phyloP scores from a whole-genome alignment of 1,140 invertebrate genomes.

The Atopsyche davidsoni region DNA sequence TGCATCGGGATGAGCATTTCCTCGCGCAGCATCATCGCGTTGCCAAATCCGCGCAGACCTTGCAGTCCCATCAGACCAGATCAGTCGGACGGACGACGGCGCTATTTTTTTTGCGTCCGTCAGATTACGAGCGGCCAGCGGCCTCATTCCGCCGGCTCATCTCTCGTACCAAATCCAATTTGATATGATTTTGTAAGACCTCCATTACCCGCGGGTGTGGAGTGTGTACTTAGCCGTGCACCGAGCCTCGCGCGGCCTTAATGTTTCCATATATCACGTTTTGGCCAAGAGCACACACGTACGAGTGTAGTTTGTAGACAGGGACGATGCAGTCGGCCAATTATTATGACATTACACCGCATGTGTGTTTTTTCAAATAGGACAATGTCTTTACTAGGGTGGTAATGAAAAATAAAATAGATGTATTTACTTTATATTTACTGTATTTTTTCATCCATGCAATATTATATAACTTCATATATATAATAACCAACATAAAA shows the following conservation, averaged over 20 bases:
- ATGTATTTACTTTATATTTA: too few species aligned
- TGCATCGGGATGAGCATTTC: too few species aligned
- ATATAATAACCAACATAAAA: too few species aligned
- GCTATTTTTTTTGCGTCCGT: not conserved
- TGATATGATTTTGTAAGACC: slow-evolving; percentile 17
- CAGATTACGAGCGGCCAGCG: not conserved
- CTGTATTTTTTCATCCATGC: too few species aligned
- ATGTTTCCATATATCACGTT: slow-evolving; percentile 21
- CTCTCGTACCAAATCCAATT: slow-evolving; percentile 16
- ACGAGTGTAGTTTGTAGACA: too few species aligned
- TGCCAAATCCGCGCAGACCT: too few species aligned
- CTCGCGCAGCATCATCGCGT: too few species aligned
- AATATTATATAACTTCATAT: too few species aligned
- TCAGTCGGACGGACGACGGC: too few species aligned
- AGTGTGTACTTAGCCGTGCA: slow-evolving; percentile 15
- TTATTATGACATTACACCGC: slow-evolving; percentile 15
- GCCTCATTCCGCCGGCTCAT: slow-evolving; percentile 1
- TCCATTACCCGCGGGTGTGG: not conserved
- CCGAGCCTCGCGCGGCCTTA: slow-evolving; percentile 18
- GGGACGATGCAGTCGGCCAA: slow-evolving; percentile 9
- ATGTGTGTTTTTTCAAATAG: not conserved
- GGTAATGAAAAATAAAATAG: not conserved
- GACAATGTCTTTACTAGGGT: slow-evolving; percentile 4
- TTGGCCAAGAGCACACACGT: too few species aligned
- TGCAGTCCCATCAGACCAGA: too few species aligned